Evolutionary conservation across 1,140 invertebrate species (phyloP).

Genomic region (Asbolus verrucosus): DNA sequence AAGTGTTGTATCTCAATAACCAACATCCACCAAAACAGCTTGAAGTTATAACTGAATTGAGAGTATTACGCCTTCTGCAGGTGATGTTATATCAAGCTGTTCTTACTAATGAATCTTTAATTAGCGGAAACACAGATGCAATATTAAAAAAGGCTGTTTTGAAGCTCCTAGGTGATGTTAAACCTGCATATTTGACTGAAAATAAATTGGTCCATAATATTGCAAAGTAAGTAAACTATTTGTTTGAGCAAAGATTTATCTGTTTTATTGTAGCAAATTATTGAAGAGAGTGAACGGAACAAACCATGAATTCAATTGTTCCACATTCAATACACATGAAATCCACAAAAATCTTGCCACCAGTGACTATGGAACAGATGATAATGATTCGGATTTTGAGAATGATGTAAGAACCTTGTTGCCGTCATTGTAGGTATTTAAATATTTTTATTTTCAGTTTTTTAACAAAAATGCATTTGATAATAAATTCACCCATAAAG

Average conservation of each 20-base stretch:
- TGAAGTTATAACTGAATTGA: neutral
- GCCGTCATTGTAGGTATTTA: neutral
- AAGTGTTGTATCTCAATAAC: conserved; percentile 12
- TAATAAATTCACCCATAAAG: neutral
- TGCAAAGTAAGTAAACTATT: neutral
- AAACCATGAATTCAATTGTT: neutral
- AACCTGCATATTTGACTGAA: conserved; percentile 1
- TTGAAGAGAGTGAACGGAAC: neutral
- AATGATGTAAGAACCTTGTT: neutral
- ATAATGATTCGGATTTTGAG: conserved; percentile 31
- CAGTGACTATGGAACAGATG: conserved; percentile 33
- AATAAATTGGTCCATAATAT: conserved; percentile 19
- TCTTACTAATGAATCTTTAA: conserved; percentile 9
- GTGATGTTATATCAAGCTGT: conserved; percentile 25
- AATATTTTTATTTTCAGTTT: neutral
- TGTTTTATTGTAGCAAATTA: conserved; percentile 12
- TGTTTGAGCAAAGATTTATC: neutral
- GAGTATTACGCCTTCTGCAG: conserved; percentile 8
- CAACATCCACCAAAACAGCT: neutral
- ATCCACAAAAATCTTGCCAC: conserved; percentile 23
- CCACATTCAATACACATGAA: neutral
- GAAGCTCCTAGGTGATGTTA: conserved; percentile 9
- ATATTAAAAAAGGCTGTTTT: conserved; percentile 11
- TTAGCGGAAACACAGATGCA: neutral
- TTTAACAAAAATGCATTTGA: neutral